These are phyloP conservation scores for Drosophila fungiperda DNA, from an alignment of 2,888 invertebrate genomes.

Conservation along the genomic window DNA sequence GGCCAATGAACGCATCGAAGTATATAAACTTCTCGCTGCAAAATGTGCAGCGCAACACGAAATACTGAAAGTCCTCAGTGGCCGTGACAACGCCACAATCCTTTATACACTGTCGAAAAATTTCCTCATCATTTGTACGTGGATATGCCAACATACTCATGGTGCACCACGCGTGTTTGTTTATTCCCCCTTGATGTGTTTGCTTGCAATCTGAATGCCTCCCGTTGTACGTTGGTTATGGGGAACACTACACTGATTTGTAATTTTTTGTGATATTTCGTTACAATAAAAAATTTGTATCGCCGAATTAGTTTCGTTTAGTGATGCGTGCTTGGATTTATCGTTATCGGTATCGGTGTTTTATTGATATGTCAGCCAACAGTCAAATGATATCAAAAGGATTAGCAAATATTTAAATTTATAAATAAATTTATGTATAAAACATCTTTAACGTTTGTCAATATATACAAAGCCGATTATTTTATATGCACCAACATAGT, in stretches of 20 bases:
- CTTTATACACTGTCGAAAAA: conserved; percentile 81
- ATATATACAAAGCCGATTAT: background rate
- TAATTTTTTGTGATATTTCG: conserved; percentile 41
- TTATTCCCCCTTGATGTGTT: conserved; percentile 26
- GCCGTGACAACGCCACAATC: conserved; percentile 82
- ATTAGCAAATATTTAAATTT: conserved; percentile 32
- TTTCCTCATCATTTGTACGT: conserved; percentile 80
- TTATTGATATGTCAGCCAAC: conserved; percentile 16
- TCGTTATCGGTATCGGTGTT: conserved; percentile 52
- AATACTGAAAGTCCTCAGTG: conserved; percentile 82
- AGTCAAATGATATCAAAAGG: conserved; percentile 9
- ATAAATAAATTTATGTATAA: conserved; percentile 2
- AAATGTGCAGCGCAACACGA: conserved; percentile 75
- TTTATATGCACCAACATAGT: background rate
- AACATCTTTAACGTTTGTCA: conserved; percentile 4
- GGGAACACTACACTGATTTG: conserved; percentile 47
- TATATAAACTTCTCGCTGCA: conserved; percentile 82
- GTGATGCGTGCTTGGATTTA: conserved; percentile 57
- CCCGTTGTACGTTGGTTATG: conserved; percentile 33
- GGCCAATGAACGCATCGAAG: conserved; percentile 82
- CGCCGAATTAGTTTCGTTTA: conserved; percentile 68
- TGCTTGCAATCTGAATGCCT: conserved; percentile 34
- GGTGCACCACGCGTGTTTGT: conserved; percentile 49
- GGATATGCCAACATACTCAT: conserved; percentile 82
- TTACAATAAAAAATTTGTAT: conserved; percentile 57